Percentiles rank a stretch among this genome's conserved stretches.
Conservation (phyloP, 2,113 vertebrate species). For the Coregonus clupeaformis region DNA sequence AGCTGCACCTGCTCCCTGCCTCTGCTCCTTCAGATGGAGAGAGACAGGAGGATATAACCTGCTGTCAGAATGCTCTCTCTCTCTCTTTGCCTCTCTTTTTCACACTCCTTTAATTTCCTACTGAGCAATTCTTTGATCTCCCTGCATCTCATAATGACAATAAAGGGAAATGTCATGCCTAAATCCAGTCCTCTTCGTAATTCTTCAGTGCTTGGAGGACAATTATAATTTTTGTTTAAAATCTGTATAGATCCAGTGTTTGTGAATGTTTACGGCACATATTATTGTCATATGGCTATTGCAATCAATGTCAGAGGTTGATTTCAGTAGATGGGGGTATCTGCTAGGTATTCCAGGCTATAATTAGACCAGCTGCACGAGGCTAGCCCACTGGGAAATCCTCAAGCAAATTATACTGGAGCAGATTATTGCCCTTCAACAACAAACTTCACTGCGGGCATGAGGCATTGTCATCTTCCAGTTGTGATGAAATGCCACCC, state of each 20-base stretch:
- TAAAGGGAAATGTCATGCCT: background rate
- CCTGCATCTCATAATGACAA: background rate
- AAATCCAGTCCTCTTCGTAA: background rate
- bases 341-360: too few species aligned
- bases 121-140: background rate
- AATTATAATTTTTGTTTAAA: background rate
- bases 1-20: conserved; percentile 69
- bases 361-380: background rate
- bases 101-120: background rate
- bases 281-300: background rate
- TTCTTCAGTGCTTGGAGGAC: background rate
- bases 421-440: too few species aligned
- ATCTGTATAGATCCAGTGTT: background rate
- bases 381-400: background rate
- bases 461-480: too few species aligned
- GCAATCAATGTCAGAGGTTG: background rate
- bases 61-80: conserved; percentile 19
- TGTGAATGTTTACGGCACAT: background rate
- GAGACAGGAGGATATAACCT: background rate
- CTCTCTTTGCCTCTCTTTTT: conserved; percentile 2
- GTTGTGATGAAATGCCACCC: too few species aligned
- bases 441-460: too few species aligned
- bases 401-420: too few species aligned
- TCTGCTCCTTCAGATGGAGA: conserved; percentile 41
- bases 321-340: too few species aligned